Conservation (phyloP, 2,888 invertebrate genomes). For the Liopterus haemorrhoidalis region DNA sequence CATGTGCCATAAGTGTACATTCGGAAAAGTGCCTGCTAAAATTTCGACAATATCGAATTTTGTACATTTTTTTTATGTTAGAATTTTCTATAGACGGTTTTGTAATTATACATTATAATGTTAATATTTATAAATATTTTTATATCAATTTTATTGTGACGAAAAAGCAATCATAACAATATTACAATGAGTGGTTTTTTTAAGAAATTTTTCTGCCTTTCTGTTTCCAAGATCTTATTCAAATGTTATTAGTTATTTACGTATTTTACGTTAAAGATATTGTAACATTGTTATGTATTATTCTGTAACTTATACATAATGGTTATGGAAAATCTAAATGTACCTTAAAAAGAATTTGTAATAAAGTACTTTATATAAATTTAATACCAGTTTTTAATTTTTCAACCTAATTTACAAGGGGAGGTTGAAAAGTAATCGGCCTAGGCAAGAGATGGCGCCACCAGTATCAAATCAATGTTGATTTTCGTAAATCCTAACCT, state of each 20-base stretch:
- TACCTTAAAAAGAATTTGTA: constrained; percentile 23
- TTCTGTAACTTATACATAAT: constrained; percentile 19
- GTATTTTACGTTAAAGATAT: constrained; percentile 17
- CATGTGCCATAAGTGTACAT: constrained; percentile 40
- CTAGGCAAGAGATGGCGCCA: too few species aligned
- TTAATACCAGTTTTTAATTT: too few species aligned
- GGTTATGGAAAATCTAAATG: constrained; percentile 23
- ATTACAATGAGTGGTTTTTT: constrained; percentile 11
- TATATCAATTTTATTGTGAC: constrained; percentile 11
- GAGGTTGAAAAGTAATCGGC: too few species aligned
- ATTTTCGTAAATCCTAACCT: too few species aligned
- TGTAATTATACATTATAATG: too few species aligned
- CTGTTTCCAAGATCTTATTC: constrained; percentile 10
- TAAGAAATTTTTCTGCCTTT: constrained; percentile 2
- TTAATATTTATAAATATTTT: constrained; percentile 18
- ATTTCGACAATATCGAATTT: constrained; percentile 3
- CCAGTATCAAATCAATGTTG: too few species aligned
- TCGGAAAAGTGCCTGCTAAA: constrained; percentile 37
- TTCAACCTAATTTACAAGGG: too few species aligned
- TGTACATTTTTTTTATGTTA: constrained; percentile 12
- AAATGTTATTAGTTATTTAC: constrained; percentile 10
- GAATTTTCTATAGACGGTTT: too few species aligned
- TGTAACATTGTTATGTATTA: constrained; percentile 22
- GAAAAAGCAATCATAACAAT: constrained; percentile 14
- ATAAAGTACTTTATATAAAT: constrained; percentile 23